Conservation (phyloP, 2,888 invertebrate genomes). For the Sturmia bella region DNA sequence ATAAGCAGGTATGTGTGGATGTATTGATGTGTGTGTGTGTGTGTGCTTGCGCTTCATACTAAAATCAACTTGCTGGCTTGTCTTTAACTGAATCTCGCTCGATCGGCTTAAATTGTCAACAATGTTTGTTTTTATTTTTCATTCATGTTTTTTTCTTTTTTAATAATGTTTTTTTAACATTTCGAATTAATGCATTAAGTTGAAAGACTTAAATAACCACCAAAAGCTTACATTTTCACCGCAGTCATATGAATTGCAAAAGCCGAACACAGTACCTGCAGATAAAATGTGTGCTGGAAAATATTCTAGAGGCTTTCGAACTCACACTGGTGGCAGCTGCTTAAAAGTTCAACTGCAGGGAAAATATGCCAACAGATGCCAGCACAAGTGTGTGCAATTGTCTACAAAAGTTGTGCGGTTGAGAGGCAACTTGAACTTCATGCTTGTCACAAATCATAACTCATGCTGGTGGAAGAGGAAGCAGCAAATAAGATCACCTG, state of each 20-base stretch:
- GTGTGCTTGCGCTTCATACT: background rate
- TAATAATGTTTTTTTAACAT: background rate
- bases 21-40: too few species aligned
- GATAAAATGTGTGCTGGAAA: background rate
- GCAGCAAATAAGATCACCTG: background rate
- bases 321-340: too few species aligned
- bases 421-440: conserved; percentile 1
- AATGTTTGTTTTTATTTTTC: background rate
- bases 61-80: background rate
- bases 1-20: background rate
- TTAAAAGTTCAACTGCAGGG: too few species aligned
- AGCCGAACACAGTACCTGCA: background rate
- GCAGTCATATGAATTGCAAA: conserved; percentile 41
- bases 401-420: too few species aligned
- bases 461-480: background rate
- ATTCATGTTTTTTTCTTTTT: conserved; percentile 8
- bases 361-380: too few species aligned
- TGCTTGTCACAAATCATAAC: conserved; percentile 18
- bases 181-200: conserved; percentile 1
- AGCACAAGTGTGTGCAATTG: too few species aligned
- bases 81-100: background rate
- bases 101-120: background rate
- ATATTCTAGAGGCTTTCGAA: too few species aligned
- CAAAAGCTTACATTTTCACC: background rate
- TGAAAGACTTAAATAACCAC: background rate